Base-by-base conservation (phyloP, 2,113 vertebrate genomes). In the Syngnathoides biaculeatus region DNA sequence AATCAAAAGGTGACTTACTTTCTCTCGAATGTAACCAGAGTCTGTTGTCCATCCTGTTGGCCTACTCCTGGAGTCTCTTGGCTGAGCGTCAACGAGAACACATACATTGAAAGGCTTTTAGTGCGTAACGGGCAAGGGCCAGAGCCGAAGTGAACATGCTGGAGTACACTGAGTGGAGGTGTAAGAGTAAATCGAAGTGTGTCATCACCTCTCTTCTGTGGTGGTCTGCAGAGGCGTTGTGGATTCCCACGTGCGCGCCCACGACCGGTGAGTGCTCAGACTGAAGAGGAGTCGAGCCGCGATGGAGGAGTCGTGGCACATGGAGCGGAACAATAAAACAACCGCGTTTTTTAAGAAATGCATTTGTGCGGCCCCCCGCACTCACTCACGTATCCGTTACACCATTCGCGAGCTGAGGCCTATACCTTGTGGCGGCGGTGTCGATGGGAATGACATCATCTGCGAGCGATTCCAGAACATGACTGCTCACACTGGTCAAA, bases 1-100 rank as follows among this genome's bases (percentile, higher is more conserved):
- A 75, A 69, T 75, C 65, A 83, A 69, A 69, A 72, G 48, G 74
- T 73, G 78, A 88, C 89, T 89, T 83, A 92, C 91, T 89, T 88
- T 70, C 73, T 86, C 77, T 92, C 88, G 68, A 87, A 91, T 77
- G 27, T 88, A 88, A 90, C 63, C 72, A 88, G 0, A 2, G 76
- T 88, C 68, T 85, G 45, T 53, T 82, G 73, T 68, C 85, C 82
- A 50, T 55, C 81, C 5, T 8, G 58, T 40, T 56, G 64, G 57
- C 62, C 76, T 52, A 62, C 71, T 20, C 73, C 43, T 52, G 47
- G 59, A 3, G 64, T 48, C 42, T 79, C 70, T 27, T 71, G 71
- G 56, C 89, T 91, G 85, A 72, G 30, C 4, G 67, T 81, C 67
- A 69, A 71, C 4, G 67, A 82, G 68, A 69, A 71, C 65, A 61